Evolutionary conservation across 2,888 invertebrate species (phyloP), one percentile per base, ranked within the genome.

Genomic region (Chelonus formosanus): DNA sequence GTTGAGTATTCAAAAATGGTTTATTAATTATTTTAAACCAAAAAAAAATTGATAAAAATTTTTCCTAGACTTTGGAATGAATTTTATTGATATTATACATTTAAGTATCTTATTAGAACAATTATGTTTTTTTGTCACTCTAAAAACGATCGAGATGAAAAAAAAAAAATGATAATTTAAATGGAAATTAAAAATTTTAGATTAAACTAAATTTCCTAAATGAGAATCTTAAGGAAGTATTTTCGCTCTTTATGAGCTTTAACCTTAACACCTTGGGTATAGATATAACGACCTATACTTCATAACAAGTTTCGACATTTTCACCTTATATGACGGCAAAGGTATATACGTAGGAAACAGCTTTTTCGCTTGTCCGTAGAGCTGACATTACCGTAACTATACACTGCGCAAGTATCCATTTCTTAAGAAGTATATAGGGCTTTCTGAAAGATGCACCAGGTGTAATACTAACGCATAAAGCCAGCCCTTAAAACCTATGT

Each of bases 251-350:
- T 32, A 52, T 31, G 34, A 52, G 8, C 52, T 52, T 52, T 52
- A 34, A 43, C 10, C 43, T 34, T 52, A 52, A 52, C 8, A 52
- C 52, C 52, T 56, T 34, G 36, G 44, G 57, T 7, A 20, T 65
- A 57, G 45, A 50, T 47, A 55, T 8, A 35, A 47, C 47, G 60
- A 40, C n/a, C 50, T 32, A 20, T 59, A 61, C 48, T 43, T 64
- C 43, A 53, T 73, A 73, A 74, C 70, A 73, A 72, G 67, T 71
- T 71, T 71, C 45, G 65, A 66, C 70, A 74, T 74, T 74, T 70
- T 72, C 62, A 63, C 63, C 53, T 64, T 61, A 52, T 47, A 61
- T 63, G 62, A 69, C 60, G 20, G 61, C 50, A 55, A 67, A 65
- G 59, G 56, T 56, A 47, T 59, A 40, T 40, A 40, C 40, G 40